These are phyloP conservation scores for Molanna angustata DNA, from an alignment of 2,888 invertebrate genomes.

Conservation along the genomic window DNA sequence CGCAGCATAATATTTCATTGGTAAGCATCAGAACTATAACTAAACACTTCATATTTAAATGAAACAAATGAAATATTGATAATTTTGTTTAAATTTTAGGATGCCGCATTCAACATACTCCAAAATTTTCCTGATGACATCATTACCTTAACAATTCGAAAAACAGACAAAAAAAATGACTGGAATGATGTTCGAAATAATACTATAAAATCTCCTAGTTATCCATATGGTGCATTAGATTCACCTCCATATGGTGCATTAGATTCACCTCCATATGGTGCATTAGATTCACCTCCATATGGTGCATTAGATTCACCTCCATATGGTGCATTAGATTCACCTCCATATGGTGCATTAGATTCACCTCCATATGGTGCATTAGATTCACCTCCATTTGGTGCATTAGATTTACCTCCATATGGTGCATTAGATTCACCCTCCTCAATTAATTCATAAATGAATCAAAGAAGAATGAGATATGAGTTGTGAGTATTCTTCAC, in stretches of 20 bases:
- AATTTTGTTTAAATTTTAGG: slow-evolving; percentile 38
- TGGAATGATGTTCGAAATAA: slow-evolving; percentile 38
- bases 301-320: too few relatives aligned
- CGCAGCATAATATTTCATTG: slow-evolving; percentile 66
- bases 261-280: too few relatives aligned
- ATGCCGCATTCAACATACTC: slow-evolving; percentile 61
- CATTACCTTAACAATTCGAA: slow-evolving; percentile 51
- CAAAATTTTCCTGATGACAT: slow-evolving; percentile 62
- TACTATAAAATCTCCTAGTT: slow-evolving; percentile 10
- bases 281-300: too few relatives aligned
- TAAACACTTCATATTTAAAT: neutral
- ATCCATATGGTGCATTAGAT: slow-evolving; percentile 16
- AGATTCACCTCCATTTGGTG: too few relatives aligned
- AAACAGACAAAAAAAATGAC: slow-evolving; percentile 49
- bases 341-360: too few relatives aligned
- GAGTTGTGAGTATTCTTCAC: too few relatives aligned
- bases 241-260: too few relatives aligned
- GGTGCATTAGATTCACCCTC: slow-evolving; percentile 16
- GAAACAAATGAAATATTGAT: neutral
- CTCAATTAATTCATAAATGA: slow-evolving; percentile 25
- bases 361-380: too few relatives aligned
- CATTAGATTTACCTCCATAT: too few relatives aligned
- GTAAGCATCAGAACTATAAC: slow-evolving; percentile 42
- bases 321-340: too few relatives aligned
- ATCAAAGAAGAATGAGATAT: slow-evolving; percentile 26